Conservation (phyloP, 2,113 vertebrate genomes). For the Pollimyrus isidori region DNA sequence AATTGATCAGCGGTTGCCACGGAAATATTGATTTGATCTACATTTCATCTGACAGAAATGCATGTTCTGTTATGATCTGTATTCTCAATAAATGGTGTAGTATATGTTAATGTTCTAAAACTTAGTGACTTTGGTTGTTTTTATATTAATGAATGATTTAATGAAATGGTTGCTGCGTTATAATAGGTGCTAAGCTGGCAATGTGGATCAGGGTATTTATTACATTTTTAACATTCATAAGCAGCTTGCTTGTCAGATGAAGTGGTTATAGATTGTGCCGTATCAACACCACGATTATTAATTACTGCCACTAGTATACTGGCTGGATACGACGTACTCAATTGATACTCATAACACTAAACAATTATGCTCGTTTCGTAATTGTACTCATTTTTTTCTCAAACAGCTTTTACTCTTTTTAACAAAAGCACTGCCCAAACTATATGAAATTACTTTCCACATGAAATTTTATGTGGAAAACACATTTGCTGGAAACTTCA, state of each 20-base stretch:
- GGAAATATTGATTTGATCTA: neutral
- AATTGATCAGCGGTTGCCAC: constrained; percentile 15
- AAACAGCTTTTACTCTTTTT: neutral
- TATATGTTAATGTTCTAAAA: neutral
- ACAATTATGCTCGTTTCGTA: neutral
- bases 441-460: neutral
- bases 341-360: neutral
- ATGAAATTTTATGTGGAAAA: neutral
- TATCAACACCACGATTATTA: neutral
- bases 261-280: neutral
- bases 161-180: neutral
- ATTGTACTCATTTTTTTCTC: neutral
- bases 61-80: neutral
- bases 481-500: neutral
- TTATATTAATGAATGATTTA: neutral
- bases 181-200: neutral
- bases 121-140: neutral
- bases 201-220: neutral
- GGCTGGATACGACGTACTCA: neutral
- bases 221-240: neutral
- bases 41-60: neutral
- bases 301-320: neutral
- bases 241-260: neutral
- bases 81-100: neutral
- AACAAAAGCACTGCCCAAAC: neutral